phyloP scores from a whole-genome alignment of 2,113 vertebrate species.

The Leptocoma aspasia region DNA sequence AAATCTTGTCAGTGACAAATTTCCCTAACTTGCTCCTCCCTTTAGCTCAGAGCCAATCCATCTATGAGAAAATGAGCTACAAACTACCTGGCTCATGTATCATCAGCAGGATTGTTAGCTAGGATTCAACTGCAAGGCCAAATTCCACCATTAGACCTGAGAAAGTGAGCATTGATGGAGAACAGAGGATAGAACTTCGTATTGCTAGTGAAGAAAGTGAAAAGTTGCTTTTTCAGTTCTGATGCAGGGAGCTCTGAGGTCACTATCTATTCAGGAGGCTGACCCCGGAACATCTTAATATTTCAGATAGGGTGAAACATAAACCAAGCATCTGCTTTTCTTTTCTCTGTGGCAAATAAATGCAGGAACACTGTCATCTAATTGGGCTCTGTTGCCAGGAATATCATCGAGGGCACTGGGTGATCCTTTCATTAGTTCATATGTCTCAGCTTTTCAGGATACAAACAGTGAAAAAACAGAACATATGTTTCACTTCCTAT shows the following conservation, averaged over 20 bases:
- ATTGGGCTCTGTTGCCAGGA: background rate
- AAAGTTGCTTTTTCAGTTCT: background rate
- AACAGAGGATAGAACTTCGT: background rate
- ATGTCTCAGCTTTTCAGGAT: background rate
- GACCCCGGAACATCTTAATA: background rate
- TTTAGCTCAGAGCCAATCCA: background rate
- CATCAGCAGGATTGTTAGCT: background rate
- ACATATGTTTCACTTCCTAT: background rate
- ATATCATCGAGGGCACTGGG: background rate
- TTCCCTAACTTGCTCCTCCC: background rate
- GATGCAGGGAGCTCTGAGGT: background rate
- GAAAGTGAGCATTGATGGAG: background rate
- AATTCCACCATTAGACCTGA: background rate
- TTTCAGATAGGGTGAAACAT: background rate
- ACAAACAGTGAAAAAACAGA: background rate
- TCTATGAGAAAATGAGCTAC: background rate
- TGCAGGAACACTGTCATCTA: background rate
- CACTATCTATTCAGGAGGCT: background rate
- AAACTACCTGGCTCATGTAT: background rate
- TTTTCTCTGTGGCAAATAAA: background rate
- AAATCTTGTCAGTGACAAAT: background rate
- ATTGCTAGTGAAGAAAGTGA: background rate
- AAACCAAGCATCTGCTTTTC: background rate
- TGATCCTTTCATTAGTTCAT: background rate
- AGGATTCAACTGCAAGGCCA: background rate